Evolutionary conservation across 2,888 invertebrate species (phyloP).

Genomic region (Drosophila cognata): DNA sequence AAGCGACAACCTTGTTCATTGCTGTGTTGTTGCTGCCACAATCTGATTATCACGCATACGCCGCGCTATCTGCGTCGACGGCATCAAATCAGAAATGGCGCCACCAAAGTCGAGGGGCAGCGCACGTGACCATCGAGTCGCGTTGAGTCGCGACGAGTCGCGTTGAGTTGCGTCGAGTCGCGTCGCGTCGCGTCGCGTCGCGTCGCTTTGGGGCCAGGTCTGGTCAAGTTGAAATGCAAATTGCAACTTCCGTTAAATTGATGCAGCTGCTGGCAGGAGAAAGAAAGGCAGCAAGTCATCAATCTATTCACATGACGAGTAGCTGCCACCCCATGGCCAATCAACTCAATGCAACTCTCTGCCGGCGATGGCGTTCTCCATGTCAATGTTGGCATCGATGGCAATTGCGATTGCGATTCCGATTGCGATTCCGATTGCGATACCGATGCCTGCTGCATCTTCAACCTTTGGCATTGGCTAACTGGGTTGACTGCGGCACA

Average conservation of each 20-base stretch:
- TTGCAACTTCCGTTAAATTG: conserved; percentile 79
- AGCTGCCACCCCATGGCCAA: conserved; percentile 41
- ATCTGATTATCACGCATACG: conserved; percentile 67
- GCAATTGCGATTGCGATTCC: background rate
- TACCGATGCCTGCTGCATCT: conserved; percentile 32
- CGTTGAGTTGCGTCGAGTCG: conserved; percentile 4
- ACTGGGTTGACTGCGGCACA: conserved; percentile 15
- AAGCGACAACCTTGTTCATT: conserved; percentile 9
- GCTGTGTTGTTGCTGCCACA: conserved; percentile 16
- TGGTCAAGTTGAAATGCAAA: conserved; percentile 79
- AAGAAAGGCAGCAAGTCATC: conserved; percentile 1
- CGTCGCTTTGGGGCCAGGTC: conserved; percentile 36
- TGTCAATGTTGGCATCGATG: conserved; percentile 10
- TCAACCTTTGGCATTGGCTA: conserved; percentile 52
- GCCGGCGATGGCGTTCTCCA: conserved; percentile 8
- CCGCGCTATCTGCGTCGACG: conserved; percentile 48
- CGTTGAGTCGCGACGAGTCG: background rate
- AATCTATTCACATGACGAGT: conserved; percentile 50
- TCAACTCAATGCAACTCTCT: conserved; percentile 36
- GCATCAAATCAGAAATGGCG: conserved; percentile 73
- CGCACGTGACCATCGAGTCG: conserved; percentile 51
- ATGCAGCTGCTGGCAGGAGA: conserved; percentile 54
- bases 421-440: conserved; percentile 3
- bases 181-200: background rate
- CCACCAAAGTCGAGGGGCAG: conserved; percentile 37